Evolutionary conservation across 2,797 vertebrate species (phyloP).

Genomic region (Scolopax bukidnonensis): DNA sequence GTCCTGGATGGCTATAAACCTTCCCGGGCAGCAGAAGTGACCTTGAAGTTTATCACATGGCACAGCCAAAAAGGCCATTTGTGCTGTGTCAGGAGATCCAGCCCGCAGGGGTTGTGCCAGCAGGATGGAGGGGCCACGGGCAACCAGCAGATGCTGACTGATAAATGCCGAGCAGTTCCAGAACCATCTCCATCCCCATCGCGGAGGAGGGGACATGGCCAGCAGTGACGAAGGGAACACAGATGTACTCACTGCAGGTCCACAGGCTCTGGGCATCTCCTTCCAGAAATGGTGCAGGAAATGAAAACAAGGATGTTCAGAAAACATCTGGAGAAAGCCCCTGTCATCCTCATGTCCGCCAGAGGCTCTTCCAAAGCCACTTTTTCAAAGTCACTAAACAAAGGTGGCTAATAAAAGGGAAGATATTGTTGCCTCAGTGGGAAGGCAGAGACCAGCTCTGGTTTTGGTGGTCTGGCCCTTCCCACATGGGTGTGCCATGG

Average conservation of each 20-base stretch:
- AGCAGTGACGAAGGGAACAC: not conserved
- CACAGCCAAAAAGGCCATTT: accelerated
- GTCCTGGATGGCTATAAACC: not conserved
- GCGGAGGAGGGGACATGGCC: not conserved
- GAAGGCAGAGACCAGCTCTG: not conserved
- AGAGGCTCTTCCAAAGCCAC: not conserved
- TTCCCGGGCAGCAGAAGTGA: not conserved
- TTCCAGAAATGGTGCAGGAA: not conserved
- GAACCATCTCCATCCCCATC: not conserved
- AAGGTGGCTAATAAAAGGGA: not conserved
- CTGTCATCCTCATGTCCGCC: not conserved
- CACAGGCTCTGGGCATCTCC: not conserved
- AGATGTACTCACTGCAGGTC: accelerated
- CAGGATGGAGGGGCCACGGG: not conserved
- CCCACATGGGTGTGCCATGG: accelerated
- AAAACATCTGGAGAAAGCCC: not conserved
- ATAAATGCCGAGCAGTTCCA: not conserved
- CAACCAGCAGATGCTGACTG: not conserved
- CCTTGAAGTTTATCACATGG: not conserved
- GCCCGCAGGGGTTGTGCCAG: not conserved
- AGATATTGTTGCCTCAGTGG: accelerated
- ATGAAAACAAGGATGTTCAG: not conserved
- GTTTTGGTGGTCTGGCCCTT: not conserved
- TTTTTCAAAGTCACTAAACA: not conserved
- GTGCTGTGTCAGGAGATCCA: not conserved